Evolutionary conservation across 2,888 invertebrate genomes (phyloP), one percentile per base, ranked within the genome.

Genomic region (Lasioglossum marginatum): DNA sequence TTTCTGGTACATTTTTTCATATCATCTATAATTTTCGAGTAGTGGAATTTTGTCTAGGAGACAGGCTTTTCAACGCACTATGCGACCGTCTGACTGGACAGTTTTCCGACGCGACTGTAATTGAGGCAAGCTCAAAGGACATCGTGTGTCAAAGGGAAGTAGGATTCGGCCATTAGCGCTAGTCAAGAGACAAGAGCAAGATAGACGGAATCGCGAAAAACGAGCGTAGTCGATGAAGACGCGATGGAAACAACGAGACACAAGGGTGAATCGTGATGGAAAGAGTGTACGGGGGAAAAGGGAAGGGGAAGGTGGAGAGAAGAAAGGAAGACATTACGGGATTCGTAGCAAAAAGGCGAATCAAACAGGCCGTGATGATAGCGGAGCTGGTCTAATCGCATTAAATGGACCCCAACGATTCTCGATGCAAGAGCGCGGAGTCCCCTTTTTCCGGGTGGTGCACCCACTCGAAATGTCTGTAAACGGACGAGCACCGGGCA

Each of bases 311-410:
- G 43, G n/a, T 16, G 31, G 37, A 68, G n/a, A 48, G 86, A 79
- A 81, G 80, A 86, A 86, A 83, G 78, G 82, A 75, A 78, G 87
- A 86, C 88, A 88, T 91, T 89, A 90, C 83, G 81, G 71, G 82
- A 71, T 77, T 76, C 73, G 70, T 5, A 88, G 85, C 85, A 89
- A 91, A 91, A 91, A 91, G 84, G 88, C 87, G 91, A 91, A 88
- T 88, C 90, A 89, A 90, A 87, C 87, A 83, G 87, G 87, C 86
- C 85, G 75, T 87, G 89, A 91, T 91, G 91, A 91, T 91, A 87
- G 86, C 88, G 40, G 82, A 73, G 85, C 79, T 85, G 83, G 79
- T 87, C 87, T 91, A 91, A 91, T 91, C 91, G 91, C 87, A 91
- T 91, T 91, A 91, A 91, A 91, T 85, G 89, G 89, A 91, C 85